These are phyloP conservation scores for Amiota mariae DNA, from an alignment of 2,888 invertebrate genomes.

Conservation along the genomic window DNA sequence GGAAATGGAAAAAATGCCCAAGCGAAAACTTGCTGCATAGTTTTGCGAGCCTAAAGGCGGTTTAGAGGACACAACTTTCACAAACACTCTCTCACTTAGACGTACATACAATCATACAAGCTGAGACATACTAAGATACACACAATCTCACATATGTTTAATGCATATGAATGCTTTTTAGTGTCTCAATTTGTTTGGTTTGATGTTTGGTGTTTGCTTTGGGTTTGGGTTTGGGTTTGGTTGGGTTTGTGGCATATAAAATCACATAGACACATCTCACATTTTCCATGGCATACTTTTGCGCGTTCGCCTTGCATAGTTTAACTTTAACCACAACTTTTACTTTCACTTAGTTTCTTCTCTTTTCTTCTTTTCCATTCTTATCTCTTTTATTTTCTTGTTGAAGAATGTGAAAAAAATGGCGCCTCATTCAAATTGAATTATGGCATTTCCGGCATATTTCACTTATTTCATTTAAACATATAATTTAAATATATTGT, in stretches of 20 bases:
- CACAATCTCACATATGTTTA: conserved; percentile 7
- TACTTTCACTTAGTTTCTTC: conserved; percentile 42
- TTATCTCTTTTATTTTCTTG: conserved; percentile 21
- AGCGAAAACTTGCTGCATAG: conserved; percentile 39
- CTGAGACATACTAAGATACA: not conserved
- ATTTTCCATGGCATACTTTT: conserved; percentile 27
- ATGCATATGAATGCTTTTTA: not conserved
- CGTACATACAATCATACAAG: no score
- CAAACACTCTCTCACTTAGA: not conserved
- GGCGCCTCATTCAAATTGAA: conserved; percentile 46
- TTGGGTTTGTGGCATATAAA: conserved; percentile 10
- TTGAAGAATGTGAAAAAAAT: conserved; percentile 7
- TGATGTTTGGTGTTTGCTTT: not conserved
- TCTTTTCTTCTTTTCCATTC: no score
- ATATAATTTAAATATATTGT: conserved; percentile 6
- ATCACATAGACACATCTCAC: not conserved
- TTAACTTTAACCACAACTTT: conserved; percentile 37
- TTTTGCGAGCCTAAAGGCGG: conserved; percentile 37
- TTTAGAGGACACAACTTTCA: conserved; percentile 31
- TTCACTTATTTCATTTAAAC: conserved; percentile 32
- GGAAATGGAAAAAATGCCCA: conserved; percentile 21
- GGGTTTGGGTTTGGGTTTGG: not conserved
- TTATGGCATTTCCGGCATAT: conserved; percentile 56
- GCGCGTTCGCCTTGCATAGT: not conserved
- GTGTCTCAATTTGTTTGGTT: conserved; percentile 11